phyloP scores from a whole-genome alignment of 2,888 invertebrate species.

The Mellilla xanthometata region DNA sequence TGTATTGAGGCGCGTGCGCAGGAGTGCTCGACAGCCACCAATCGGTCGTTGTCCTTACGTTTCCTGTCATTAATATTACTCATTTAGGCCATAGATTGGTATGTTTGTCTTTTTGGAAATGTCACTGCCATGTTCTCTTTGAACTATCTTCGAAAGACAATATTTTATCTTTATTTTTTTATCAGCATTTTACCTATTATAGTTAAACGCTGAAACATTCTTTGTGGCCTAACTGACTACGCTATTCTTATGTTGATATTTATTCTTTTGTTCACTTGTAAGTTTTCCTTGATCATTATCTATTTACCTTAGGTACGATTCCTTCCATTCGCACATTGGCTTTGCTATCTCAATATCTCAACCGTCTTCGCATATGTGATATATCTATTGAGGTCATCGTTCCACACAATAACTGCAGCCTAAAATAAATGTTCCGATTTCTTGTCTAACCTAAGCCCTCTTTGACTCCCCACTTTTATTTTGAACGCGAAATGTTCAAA shows the following conservation, averaged over 20 bases:
- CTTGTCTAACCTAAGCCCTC: constrained; percentile 2
- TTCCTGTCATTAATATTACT: constrained; percentile 54
- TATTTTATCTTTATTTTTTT: constrained; percentile 13
- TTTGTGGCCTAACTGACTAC: background rate
- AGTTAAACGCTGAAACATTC: too few species aligned
- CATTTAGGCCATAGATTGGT: constrained; percentile 45
- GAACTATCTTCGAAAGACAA: background rate
- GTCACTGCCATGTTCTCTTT: constrained; percentile 18
- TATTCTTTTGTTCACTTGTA: background rate
- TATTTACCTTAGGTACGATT: constrained; percentile 1
- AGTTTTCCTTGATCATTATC: constrained; percentile 10
- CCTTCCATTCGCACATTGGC: constrained; percentile 1
- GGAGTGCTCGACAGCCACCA: constrained; percentile 33
- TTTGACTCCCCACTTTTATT: background rate
- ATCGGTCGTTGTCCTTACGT: constrained; percentile 62
- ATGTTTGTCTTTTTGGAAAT: constrained; percentile 31
- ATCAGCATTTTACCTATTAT: too few species aligned
- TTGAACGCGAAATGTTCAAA: constrained; percentile 11
- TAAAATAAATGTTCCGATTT: background rate
- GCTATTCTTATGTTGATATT: too few species aligned
- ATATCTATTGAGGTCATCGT: constrained; percentile 15
- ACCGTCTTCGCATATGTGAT: constrained; percentile 9
- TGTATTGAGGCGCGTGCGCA: constrained; percentile 23
- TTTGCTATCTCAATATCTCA: constrained; percentile 10
- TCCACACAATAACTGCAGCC: background rate